Conservation (phyloP, 2,113 vertebrate species). For the Scopus umbretta region DNA sequence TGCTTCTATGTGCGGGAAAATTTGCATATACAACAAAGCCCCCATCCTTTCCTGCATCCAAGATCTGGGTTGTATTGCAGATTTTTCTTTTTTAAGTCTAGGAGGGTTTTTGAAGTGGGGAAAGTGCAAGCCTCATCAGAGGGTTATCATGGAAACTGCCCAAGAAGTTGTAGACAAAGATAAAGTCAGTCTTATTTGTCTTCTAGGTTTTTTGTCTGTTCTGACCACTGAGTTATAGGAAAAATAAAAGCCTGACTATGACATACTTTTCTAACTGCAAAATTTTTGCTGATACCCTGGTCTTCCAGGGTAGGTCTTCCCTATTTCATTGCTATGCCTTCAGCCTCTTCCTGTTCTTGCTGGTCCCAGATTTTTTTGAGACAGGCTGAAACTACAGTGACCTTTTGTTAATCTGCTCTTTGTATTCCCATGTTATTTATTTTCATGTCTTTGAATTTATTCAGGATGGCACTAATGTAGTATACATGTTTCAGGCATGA, state of each 20-base stretch:
- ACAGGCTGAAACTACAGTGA: not conserved
- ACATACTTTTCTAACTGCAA: not conserved
- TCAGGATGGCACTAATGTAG: not conserved
- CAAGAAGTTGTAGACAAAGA: not conserved
- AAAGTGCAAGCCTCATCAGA: not conserved
- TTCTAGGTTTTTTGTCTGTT: not conserved
- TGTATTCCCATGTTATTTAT: not conserved
- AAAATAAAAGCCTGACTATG: not conserved
- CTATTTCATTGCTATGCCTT: not conserved
- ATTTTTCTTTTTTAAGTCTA: not conserved
- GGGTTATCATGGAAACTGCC: not conserved
- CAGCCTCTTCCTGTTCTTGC: not conserved
- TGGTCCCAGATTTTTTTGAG: not conserved
- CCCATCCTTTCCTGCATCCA: not conserved
- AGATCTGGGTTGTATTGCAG: not conserved
- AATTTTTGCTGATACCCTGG: not conserved
- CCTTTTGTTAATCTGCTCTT: not conserved
- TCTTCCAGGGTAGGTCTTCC: not conserved
- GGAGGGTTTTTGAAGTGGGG: not conserved
- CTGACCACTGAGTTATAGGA: not conserved
- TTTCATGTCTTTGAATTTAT: not conserved
- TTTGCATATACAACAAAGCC: not conserved
- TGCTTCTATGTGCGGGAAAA: not conserved
- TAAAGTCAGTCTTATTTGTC: not conserved
- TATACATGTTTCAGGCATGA: not conserved